Conservation (phyloP, 2,113 vertebrate species). For the Podocnemis expansa region DNA sequence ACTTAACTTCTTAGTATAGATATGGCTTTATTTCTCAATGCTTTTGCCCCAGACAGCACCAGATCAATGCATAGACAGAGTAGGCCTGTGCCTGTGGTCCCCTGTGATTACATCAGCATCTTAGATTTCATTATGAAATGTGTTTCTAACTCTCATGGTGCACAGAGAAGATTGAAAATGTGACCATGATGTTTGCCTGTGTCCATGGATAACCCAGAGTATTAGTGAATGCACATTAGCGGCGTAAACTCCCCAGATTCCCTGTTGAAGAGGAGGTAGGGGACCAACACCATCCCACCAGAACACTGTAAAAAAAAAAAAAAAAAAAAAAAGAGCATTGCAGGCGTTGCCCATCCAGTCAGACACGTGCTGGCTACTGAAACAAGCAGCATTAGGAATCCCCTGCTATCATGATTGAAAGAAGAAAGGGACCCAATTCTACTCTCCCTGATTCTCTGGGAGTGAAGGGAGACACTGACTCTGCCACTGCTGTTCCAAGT, state of each 20-base stretch:
- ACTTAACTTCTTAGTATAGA: too few species aligned
- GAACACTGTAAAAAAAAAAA: accelerated
- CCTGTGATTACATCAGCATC: accelerated
- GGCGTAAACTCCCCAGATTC: background rate
- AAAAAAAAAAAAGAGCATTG: too few species aligned
- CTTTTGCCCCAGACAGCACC: background rate
- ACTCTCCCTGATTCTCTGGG: accelerated
- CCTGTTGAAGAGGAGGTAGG: background rate
- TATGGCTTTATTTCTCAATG: background rate
- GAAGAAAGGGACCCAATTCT: background rate
- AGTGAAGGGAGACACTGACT: background rate
- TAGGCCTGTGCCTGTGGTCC: accelerated
- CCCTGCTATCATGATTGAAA: background rate
- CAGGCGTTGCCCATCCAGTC: too few species aligned
- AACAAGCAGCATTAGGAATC: accelerated
- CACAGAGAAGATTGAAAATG: background rate
- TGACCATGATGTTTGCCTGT: background rate
- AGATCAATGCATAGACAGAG: background rate
- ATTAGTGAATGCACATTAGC: accelerated
- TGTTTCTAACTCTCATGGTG: background rate
- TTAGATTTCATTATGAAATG: accelerated
- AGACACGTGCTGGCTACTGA: background rate
- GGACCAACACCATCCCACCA: background rate
- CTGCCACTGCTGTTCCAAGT: background rate
- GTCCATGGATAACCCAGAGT: background rate